These are phyloP conservation scores for Axis porcinus DNA, from an alignment of 2,113 vertebrate species.

Conservation along the genomic window DNA sequence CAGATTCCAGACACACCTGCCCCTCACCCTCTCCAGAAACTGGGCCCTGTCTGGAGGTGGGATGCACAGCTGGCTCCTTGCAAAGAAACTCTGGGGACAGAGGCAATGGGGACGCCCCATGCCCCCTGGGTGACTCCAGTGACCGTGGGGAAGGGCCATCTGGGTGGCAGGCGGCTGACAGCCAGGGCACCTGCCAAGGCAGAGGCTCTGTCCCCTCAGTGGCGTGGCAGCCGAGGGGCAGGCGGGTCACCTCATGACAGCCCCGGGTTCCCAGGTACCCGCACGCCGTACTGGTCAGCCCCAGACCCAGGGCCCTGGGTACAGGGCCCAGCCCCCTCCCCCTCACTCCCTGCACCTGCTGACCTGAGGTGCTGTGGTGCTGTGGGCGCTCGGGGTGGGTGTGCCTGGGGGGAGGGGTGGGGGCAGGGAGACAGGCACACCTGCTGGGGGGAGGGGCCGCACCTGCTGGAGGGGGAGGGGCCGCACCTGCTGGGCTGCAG, in stretches of 20 bases:
- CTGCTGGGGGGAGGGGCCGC: not conserved
- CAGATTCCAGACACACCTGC: not conserved
- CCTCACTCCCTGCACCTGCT: not conserved
- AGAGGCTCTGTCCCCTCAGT: not conserved
- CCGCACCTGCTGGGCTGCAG: not conserved
- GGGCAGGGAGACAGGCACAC: not conserved
- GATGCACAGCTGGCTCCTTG: not conserved
- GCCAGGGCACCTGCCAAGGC: not conserved
- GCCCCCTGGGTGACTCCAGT: not conserved
- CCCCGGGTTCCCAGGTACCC: not conserved
- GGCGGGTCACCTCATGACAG: not conserved
- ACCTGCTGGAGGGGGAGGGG: no score
- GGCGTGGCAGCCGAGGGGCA: rapidly evolving
- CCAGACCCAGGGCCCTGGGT: not conserved
- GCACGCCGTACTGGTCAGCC: not conserved
- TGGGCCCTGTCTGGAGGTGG: no score
- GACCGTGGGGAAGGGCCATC: not conserved
- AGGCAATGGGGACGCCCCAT: rapidly evolving
- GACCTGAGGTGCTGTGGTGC: not conserved
- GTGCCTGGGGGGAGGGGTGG: not conserved
- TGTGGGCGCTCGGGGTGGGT: not conserved
- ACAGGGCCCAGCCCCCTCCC: not conserved
- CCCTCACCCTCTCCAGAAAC: not conserved
- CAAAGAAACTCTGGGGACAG: not conserved
- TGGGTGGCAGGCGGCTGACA: not conserved